phyloP scores from a whole-genome alignment of 1,140 invertebrate genomes.

The Andrena cerasifolii region DNA sequence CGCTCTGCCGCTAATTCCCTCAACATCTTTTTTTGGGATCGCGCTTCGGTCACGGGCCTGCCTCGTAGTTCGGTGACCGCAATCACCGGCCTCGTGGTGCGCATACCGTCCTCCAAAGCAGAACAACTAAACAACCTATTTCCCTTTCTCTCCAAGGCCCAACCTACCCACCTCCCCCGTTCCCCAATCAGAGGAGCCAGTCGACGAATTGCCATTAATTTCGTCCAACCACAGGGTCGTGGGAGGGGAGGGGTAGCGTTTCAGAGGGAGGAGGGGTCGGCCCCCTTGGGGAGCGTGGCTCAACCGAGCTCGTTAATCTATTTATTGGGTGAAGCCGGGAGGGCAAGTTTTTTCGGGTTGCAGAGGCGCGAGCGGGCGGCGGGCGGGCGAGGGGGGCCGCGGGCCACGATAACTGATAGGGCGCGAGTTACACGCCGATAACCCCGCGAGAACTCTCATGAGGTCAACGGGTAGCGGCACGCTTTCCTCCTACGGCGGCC shows the following conservation, averaged over 20 bases:
- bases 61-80: too few species aligned
- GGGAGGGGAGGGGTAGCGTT: background rate
- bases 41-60: too few species aligned
- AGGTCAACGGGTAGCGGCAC: slow-evolving; percentile 51
- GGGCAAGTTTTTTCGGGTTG: slow-evolving; percentile 40
- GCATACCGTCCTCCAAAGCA: slow-evolving; percentile 2
- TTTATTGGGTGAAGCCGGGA: slow-evolving; percentile 25
- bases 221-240: background rate
- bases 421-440: background rate
- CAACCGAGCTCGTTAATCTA: background rate
- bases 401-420: slow-evolving; percentile 52
- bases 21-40: too few species aligned
- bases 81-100: too few species aligned
- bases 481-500: slow-evolving; percentile 47
- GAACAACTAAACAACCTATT: background rate
- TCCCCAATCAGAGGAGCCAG: background rate
- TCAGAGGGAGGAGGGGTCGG: background rate
- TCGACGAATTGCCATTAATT: background rate
- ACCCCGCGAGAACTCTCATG: slow-evolving; percentile 24
- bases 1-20: too few species aligned
- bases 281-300: background rate
- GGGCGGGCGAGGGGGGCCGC: slow-evolving; percentile 2
- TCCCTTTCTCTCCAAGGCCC: background rate
- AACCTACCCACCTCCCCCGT: background rate
- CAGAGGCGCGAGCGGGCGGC: background rate